A percentile compares a stretch with the other conserved stretches of the same genome.
Conservation (phyloP, 2,888 invertebrate genomes). For the Volucella inanis region DNA sequence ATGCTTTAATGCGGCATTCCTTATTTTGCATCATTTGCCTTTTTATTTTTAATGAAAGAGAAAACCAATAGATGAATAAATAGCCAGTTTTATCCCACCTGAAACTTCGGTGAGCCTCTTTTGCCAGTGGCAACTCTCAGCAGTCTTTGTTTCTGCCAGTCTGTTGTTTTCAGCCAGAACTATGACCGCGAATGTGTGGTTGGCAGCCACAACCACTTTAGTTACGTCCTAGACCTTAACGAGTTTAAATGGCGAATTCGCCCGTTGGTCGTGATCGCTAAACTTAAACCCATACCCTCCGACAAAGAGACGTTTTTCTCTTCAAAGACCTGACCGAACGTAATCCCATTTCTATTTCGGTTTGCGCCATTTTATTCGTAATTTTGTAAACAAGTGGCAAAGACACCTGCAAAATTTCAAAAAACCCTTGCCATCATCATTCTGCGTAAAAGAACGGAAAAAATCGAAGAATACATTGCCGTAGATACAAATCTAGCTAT, state of each 20-base stretch:
- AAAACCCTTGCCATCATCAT: background rate
- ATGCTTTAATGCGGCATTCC: too few species aligned
- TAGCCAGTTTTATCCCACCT: too few species aligned
- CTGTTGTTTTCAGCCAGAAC: slow-evolving; percentile 30
- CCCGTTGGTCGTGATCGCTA: slow-evolving; percentile 35
- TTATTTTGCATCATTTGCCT: too few species aligned
- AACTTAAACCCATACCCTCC: background rate
- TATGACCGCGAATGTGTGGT: slow-evolving; percentile 37
- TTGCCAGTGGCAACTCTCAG: background rate
- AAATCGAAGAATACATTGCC: slow-evolving; percentile 64
- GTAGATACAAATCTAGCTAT: slow-evolving; percentile 66
- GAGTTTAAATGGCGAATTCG: slow-evolving; percentile 73
- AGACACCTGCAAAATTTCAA: slow-evolving; percentile 12
- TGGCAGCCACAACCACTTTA: slow-evolving; percentile 58
- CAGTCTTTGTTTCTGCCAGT: slow-evolving; percentile 16
- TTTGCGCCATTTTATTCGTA: slow-evolving; percentile 1
- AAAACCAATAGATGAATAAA: too few species aligned
- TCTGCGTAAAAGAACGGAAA: slow-evolving; percentile 41
- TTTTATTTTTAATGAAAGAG: too few species aligned
- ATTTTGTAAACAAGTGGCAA: slow-evolving; percentile 48
- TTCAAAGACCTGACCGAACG: too few species aligned
- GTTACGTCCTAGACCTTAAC: slow-evolving; percentile 74
- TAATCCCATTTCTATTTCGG: slow-evolving; percentile 12
- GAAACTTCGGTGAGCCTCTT: too few species aligned
- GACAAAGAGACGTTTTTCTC: background rate